Evolutionary conservation across 2,113 vertebrate species (phyloP), one percentile per base, ranked within the genome.

Genomic region (Pelmatolapia mariae): DNA sequence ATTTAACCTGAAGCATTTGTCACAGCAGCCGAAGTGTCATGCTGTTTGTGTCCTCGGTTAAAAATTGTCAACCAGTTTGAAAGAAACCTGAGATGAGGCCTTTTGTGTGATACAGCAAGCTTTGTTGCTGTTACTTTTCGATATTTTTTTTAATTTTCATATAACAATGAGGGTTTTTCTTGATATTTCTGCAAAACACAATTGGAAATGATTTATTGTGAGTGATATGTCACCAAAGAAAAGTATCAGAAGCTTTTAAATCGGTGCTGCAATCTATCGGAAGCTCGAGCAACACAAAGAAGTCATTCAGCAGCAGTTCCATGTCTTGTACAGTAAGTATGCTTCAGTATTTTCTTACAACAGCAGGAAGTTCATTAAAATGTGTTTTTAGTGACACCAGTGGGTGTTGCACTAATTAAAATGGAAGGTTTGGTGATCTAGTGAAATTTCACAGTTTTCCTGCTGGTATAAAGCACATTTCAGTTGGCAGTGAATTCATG

Each of bases 101-200:
- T 40, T 68, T 40, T 40, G n/a, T 40, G 36, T 40, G 36, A 68
- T 38, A 68, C 36, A 68, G 63, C 33, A 68, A 68, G 7, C 33
- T 40, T 68, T 22, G 36, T n/a, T 0, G 12, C 61, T 38, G 6
- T 38, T 38, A 0, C 33, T 13, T 38, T 68, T 40, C 1, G 0
- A 22, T 22, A 40, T 68, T 4, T 31, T 31, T 59, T 68, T 68
- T 0, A 22, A 40, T 40, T 68, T 13, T 2, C 63, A 68, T 68
- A 8, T 22, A 68, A 22, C 33, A 63, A 36, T 68, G 19, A 22
- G 7, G 12, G 63, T 40, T 68, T 68, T 22, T 68, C 33, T 22
- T 40, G 19, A 68, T 68, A 40, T 68, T 68, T 40, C 63, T 15
- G 19, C 12, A 40, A 13, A 68, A 40, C n/a, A 68, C 19, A 15